A percentile compares a stretch with the other conserved stretches of the same genome.
Conservation (phyloP, 2,113 vertebrate genomes). For the Chelonoidis abingdonii region DNA sequence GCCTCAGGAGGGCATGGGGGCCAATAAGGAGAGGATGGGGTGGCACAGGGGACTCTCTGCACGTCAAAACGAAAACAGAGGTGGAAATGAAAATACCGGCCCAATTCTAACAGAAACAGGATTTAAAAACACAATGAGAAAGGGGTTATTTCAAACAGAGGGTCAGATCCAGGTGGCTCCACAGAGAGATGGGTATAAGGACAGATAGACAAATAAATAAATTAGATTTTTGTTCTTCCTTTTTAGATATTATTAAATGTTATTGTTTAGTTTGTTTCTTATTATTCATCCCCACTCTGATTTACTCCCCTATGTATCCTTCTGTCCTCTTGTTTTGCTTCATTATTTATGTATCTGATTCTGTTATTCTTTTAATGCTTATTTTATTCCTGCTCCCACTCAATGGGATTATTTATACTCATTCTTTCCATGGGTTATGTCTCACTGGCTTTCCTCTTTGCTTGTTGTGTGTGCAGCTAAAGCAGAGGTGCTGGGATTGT, state of each 20-base stretch:
- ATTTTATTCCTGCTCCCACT: not conserved
- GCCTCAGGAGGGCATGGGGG: not conserved
- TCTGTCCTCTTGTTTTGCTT: not conserved
- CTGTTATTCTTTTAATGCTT: not conserved
- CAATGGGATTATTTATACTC: not conserved
- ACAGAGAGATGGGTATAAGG: not conserved
- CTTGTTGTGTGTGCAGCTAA: not conserved
- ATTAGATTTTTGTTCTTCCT: not conserved
- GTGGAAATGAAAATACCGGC: not conserved
- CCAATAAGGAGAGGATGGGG: not conserved
- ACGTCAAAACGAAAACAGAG: not conserved
- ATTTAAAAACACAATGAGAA: not conserved
- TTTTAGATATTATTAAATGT: not conserved
- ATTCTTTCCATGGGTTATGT: not conserved
- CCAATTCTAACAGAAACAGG: not conserved
- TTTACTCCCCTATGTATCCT: not conserved
- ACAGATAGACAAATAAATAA: not conserved
- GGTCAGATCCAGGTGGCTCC: not conserved
- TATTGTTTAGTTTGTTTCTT: not conserved
- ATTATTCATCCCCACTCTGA: not conserved
- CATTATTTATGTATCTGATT: not conserved
- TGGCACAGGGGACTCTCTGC: not conserved
- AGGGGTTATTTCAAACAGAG: not conserved
- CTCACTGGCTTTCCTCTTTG: not conserved
- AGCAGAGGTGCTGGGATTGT: not conserved